Base-by-base conservation (phyloP, 2,888 invertebrate species). In the Pegoplata infirma region DNA sequence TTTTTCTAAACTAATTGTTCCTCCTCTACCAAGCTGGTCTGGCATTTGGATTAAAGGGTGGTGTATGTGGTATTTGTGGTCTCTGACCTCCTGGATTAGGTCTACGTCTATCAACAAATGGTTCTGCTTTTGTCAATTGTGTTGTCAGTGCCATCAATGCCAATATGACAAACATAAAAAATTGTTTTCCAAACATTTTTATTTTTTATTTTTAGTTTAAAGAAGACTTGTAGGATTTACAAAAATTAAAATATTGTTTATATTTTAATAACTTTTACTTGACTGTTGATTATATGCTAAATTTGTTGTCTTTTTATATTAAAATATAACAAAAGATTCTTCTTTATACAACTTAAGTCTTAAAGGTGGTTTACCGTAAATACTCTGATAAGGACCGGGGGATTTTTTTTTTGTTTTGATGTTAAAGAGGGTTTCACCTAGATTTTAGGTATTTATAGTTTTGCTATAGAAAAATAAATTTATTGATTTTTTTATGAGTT, bases 1-100 rank as follows among this genome's bases (percentile, higher is more conserved):
- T 8, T 17, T 32, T 8, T 16, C 19, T 17, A 28, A n/a, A n/a
- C n/a, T n/a, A n/a, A 49, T 64, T 5, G 12, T 44, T 40, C 21
- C 6, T 46, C 17, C 12, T 44, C 28, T 47, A 64, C 64, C 76
- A 80, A 5, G 51, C 36, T 36, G 71, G 68, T 49, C 72, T 73
- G 7, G 81, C 81, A 71, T 82, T 25, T 23, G 82, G 83, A 81
- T 83, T 82, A 51, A 82, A 83, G 64, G 82, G 82, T 44, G 82
- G 83, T 12, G 77, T 81, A n/a, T n/a, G n/a, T 21, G 81, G 63
- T 21, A 81, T 79, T 14, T 44, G 68, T 14, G 80, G 81, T 6
- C 8, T 56, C 23, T 58, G 69, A 12, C 53, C 47, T 36, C 56
- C 71, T 40, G 61, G 5, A 12, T 16, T 25, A 10, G 63, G 72